Base-by-base conservation (phyloP, 2,797 vertebrate genomes). In the Chloroceryle amazona region DNA sequence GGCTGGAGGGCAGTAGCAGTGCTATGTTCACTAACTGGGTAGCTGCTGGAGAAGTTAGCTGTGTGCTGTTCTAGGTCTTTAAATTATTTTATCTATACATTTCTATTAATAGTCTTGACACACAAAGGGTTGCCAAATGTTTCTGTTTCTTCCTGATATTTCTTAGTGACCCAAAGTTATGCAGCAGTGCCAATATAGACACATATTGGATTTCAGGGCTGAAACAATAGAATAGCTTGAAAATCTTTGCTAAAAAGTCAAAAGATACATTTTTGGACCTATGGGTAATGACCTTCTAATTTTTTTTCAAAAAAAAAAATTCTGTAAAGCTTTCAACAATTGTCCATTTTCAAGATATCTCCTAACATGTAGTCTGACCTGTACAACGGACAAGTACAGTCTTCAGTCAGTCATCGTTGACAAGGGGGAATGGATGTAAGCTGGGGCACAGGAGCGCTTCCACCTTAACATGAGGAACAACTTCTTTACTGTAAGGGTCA, bases 21-120 rank as follows among this genome's bases (percentile, higher is more conserved):
- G 10, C 4, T 71, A 5, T 0, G 0, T 33, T 7, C 6, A 5
- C 33, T 58, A 60, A 18, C 33, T 47, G 44, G 2, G 6, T 68
- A 58, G 17, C 46, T 70, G 3, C 47, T 60, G 75, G 26, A 83
- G 51, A 57, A 82, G 14, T 60, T 82, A 63, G 2, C 57, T 88
- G 23, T 60, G n/a, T 60, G 42, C 26, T 74, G 6, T 74, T 86
- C 33, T 60, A 86, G 22, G 41, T 41, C 52, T 83, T 86, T 12
- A 16, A 75, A 65, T 68, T 54, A 49, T 46, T 93, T 73, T 70
- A 78, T 41, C 44, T 46, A 17, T 31, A 5, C 66, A 66, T 83
- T 84, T 79, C 47, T 78, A 17, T 57, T 55, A 14, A 29, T 94
- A 85, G 18, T 62, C 29, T 62, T 80, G 29, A 54, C 26, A 26